A percentile compares a stretch with the other conserved stretches of the same genome.
Conservation (phyloP, 2,797 vertebrate genomes). For the Xiphorhynchus erythropygius region DNA sequence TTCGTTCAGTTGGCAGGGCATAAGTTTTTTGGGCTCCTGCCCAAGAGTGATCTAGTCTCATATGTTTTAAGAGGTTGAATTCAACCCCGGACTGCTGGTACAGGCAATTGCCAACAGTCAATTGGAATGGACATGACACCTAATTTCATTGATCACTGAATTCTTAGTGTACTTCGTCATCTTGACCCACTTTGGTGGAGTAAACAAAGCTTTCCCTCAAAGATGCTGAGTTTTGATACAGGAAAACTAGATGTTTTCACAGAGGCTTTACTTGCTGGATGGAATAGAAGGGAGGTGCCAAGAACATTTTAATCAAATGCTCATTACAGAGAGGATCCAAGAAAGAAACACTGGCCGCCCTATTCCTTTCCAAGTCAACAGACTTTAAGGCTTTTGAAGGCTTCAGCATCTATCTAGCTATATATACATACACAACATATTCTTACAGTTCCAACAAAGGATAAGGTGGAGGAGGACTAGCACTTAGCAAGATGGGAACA, state of each 20-base stretch:
- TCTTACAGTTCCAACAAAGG: constrained; percentile 28
- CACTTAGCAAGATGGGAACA: constrained; percentile 3
- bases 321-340: constrained; percentile 40
- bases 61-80: neutral
- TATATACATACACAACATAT: neutral
- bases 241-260: neutral
- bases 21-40: neutral
- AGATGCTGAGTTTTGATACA: neutral
- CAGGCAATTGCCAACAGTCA: neutral
- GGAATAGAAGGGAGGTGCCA: constrained; percentile 10
- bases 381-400: constrained; percentile 6
- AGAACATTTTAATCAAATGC: constrained; percentile 61
- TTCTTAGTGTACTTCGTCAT: neutral
- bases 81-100: neutral
- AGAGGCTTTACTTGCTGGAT: constrained; percentile 22
- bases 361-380: constrained; percentile 25
- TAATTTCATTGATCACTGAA: neutral
- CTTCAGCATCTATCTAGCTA: neutral
- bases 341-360: constrained; percentile 14
- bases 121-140: neutral
- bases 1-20: neutral
- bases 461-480: neutral
- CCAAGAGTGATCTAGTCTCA: neutral
- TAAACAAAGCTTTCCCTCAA: neutral
- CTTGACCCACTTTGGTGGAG: neutral